A percentile compares a stretch with the other conserved stretches of the same genome.
These are phyloP conservation scores for Protonemura montana DNA, from an alignment of 2,888 invertebrate species.

Conservation along the genomic window DNA sequence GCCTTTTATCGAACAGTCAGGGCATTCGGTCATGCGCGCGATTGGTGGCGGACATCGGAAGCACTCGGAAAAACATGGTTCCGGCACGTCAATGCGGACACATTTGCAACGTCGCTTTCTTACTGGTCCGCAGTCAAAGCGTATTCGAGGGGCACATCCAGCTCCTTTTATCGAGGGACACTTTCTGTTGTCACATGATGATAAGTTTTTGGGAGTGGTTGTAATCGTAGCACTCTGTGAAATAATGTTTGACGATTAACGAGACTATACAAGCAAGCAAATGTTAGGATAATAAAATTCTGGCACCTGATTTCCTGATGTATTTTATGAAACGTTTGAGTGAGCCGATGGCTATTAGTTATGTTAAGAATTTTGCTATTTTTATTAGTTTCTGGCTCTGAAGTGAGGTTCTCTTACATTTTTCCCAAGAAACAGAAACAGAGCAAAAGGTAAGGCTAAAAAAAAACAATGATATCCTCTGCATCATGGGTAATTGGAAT, in stretches of 20 bases:
- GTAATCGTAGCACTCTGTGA: not conserved
- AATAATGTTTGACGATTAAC: not conserved
- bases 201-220: not conserved
- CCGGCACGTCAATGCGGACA: not conserved
- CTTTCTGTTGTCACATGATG: not conserved
- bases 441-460: too few species aligned
- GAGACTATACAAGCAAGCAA: not conserved
- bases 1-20: not conserved
- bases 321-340: too few species aligned
- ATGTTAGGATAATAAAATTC: too few species aligned
- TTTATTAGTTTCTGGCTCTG: too few species aligned
- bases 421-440: too few species aligned
- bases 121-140: not conserved
- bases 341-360: too few species aligned
- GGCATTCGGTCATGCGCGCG: not conserved
- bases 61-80: not conserved
- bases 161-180: not conserved
- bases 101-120: not conserved
- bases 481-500: too few species aligned
- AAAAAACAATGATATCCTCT: too few species aligned
- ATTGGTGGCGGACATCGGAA: not conserved
- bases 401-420: too few species aligned
- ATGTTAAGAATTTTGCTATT: too few species aligned
- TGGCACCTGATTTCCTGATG: too few species aligned
- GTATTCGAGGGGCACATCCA: not conserved